Percentiles rank a stretch among this genome's conserved stretches.
Evolutionary conservation across 2,797 vertebrate genomes (phyloP).

Genomic region (Phyllotis vaccarum): DNA sequence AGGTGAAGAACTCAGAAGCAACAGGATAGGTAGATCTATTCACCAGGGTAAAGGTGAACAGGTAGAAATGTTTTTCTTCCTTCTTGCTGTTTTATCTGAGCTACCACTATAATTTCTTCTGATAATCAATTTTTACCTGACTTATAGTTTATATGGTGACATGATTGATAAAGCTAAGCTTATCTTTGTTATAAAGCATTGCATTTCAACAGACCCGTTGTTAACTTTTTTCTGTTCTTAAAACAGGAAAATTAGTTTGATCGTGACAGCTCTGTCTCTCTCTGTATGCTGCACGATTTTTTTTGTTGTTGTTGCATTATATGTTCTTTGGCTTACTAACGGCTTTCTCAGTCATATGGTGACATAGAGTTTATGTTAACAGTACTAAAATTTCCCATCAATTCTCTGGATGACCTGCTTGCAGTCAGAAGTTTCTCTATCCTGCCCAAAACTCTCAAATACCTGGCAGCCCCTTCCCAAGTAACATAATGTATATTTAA

Average conservation of each 20-base stretch:
- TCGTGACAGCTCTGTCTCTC: conserved; percentile 49
- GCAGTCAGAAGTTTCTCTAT: too few relatives aligned
- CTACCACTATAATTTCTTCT: neutral
- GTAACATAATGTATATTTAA: too few relatives aligned
- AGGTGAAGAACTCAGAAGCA: neutral
- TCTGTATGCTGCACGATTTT: too few relatives aligned
- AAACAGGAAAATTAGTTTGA: conserved; percentile 72
- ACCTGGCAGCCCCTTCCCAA: too few relatives aligned
- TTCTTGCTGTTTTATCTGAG: neutral
- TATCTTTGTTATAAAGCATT: conserved; percentile 61
- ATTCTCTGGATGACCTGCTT: neutral
- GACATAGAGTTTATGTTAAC: conserved; percentile 25
- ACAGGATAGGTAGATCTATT: neutral
- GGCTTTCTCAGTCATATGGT: conserved; percentile 29
- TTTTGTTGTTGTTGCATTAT: too few relatives aligned
- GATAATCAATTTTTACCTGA: neutral
- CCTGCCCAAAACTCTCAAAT: too few relatives aligned
- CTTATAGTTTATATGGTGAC: conserved; percentile 3
- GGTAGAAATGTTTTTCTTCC: neutral
- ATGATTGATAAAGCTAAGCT: conserved; percentile 52
- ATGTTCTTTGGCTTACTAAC: conserved; percentile 75
- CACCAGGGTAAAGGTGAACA: neutral
- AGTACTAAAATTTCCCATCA: conserved; percentile 24
- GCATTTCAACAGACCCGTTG: conserved; percentile 15
- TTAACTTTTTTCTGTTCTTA: conserved; percentile 64